Evolutionary conservation across 2,797 vertebrate species (phyloP).

Genomic region (Orestias chungarensis): DNA sequence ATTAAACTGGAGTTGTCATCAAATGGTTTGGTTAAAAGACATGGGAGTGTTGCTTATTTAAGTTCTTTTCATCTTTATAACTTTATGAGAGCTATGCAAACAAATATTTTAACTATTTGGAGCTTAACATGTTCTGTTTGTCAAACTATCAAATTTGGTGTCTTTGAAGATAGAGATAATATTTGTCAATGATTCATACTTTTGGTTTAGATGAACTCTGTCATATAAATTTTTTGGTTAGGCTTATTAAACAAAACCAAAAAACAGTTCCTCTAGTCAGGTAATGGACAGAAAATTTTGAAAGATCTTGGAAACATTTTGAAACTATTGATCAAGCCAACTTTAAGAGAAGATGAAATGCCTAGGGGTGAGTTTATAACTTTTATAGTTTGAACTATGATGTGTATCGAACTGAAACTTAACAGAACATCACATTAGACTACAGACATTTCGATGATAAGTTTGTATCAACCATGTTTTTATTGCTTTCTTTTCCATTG

Average conservation of each 20-base stretch:
- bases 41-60: neutral
- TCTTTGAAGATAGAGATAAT: neutral
- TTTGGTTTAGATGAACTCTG: no score
- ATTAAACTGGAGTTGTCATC: neutral
- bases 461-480: no score
- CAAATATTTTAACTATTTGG: neutral
- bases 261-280: no score
- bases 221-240: no score
- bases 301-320: no score
- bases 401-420: neutral
- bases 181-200: neutral
- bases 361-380: neutral
- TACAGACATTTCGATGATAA: no score
- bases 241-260: neutral
- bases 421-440: no score
- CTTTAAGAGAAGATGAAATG: no score
- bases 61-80: neutral
- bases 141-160: neutral
- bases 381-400: neutral
- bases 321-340: no score
- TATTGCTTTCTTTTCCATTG: no score
- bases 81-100: neutral
- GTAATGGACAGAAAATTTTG: no score
- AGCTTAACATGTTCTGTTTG: neutral
- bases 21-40: neutral